Evolutionary conservation across 2,113 vertebrate species (phyloP), one percentile per base, ranked within the genome.

Genomic region (Gymnorhina tibicen): DNA sequence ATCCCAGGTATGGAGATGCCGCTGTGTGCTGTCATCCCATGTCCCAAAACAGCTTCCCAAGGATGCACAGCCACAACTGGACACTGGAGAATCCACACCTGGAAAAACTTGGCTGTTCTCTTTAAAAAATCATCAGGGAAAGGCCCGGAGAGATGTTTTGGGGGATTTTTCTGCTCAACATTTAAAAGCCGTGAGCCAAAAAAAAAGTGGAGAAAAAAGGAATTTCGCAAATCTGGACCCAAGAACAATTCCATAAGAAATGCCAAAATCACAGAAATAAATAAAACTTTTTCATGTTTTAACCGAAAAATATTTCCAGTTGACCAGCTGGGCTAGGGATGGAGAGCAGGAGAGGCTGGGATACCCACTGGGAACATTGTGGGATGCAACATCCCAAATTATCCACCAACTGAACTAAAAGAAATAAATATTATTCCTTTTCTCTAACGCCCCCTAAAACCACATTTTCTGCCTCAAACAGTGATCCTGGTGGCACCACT

Each of bases 291-390:
- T 7, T 11, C 30, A 5, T 0, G 0, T 16, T 70, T 80, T 15
- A 52, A 32, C 52, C 23, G 19, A 30, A 37, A 41, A 91, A 11
- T 6, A 10, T 41, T 41, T 15, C 41, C 26, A 26, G 1, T 5
- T 5, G 9, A 10, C 5, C 4, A 9, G 16, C 14, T 26, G n/a
- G 22, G 50, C 35, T 4, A 5, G 30, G n/a, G 63, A 5, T n/a
- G 50, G 68, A 22, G 53, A 35, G 53, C 20, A 4, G 86, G n/a
- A 59, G 27, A 17, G 33, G 55, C 11, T 0, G 3, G 4, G 22
- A 24, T 11, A 4, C 16, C 17, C 0, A 0, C 11, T 5, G 19
- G 1, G 16, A 37, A 30, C 56, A 13, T 3, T 0, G 0, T 7
- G 10, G 56, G 62, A 41, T 5, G 16, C 68, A 26, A 47, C 63